phyloP scores from a whole-genome alignment of 1,140 invertebrate species.

The Brevipalpus yothersi region DNA sequence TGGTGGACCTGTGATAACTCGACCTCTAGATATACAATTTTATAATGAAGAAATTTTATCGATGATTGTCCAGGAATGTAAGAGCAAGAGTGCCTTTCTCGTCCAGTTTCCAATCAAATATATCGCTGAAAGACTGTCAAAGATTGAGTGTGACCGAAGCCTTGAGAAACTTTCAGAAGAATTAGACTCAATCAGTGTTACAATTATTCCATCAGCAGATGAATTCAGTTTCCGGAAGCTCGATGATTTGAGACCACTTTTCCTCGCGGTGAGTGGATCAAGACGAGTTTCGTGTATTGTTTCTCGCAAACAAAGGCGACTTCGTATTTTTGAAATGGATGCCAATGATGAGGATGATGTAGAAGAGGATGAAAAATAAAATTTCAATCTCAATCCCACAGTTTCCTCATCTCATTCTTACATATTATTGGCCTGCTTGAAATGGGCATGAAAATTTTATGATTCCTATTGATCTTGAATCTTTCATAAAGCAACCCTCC shows the following conservation, averaged over 20 bases:
- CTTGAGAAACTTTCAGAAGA: neutral
- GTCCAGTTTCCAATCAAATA: neutral
- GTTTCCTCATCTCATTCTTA: too few species aligned
- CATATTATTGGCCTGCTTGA: too few species aligned
- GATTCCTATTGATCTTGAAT: too few species aligned
- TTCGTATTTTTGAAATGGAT: constrained; percentile 72
- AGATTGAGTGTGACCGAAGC: neutral
- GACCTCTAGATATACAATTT: constrained; percentile 40
- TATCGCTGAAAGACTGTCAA: neutral
- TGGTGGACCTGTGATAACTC: constrained; percentile 12
- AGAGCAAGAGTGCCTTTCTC: neutral
- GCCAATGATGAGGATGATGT: constrained; percentile 54
- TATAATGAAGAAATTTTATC: constrained; percentile 53
- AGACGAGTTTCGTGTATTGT: constrained; percentile 66
- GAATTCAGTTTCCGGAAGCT: constrained; percentile 23
- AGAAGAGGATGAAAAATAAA: constrained; percentile 20
- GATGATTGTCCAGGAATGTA: constrained; percentile 29
- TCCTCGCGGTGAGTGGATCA: constrained; percentile 56
- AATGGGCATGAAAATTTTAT: too few species aligned
- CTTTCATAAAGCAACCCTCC: too few species aligned
- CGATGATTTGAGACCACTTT: constrained; percentile 41
- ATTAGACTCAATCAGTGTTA: neutral
- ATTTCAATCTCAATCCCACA: too few species aligned
- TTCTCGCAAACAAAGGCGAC: constrained; percentile 46
- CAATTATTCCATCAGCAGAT: neutral